These are phyloP conservation scores for Cottus gobio DNA, from an alignment of 2,113 vertebrate species.

Conservation along the genomic window DNA sequence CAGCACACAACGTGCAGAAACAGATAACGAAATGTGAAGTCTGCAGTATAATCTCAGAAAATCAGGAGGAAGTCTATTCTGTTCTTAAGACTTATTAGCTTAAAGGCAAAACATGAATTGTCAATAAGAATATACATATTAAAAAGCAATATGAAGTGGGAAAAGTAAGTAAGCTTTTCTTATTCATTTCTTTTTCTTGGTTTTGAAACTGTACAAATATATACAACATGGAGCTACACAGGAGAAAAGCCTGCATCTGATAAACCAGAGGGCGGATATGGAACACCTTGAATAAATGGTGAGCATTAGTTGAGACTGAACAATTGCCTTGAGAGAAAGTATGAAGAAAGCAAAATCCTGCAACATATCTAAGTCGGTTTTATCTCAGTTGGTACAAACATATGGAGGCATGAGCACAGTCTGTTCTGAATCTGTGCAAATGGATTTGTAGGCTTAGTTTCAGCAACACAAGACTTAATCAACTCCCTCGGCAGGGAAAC, in stretches of 20 bases:
- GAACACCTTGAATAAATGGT: not conserved
- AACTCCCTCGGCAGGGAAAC: constrained; percentile 59
- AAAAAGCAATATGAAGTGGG: not conserved
- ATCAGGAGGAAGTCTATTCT: constrained; percentile 17
- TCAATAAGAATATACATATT: constrained; percentile 17
- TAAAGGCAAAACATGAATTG: constrained; percentile 15
- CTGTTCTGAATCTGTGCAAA: constrained; percentile 57
- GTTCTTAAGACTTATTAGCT: constrained; percentile 21
- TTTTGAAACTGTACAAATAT: not conserved
- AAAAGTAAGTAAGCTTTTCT: not conserved
- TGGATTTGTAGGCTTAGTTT: constrained; percentile 66
- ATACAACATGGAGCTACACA: not conserved
- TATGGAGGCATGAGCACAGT: constrained; percentile 20
- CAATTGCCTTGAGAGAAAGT: constrained; percentile 4
- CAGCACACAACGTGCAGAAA: constrained; percentile 20
- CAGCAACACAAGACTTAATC: constrained; percentile 63
- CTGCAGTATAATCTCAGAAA: constrained; percentile 41
- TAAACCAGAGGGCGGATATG: not conserved
- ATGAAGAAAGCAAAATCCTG: constrained; percentile 14
- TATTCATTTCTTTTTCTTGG: no score
- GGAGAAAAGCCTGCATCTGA: not conserved
- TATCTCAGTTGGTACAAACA: constrained; percentile 41
- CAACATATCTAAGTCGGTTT: constrained; percentile 34
- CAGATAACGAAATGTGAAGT: constrained; percentile 34
- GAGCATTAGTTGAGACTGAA: constrained; percentile 9